Evolutionary conservation across 2,888 invertebrate species (phyloP), one percentile per base, ranked within the genome.

Genomic region (Geotrupes spiniger): DNA sequence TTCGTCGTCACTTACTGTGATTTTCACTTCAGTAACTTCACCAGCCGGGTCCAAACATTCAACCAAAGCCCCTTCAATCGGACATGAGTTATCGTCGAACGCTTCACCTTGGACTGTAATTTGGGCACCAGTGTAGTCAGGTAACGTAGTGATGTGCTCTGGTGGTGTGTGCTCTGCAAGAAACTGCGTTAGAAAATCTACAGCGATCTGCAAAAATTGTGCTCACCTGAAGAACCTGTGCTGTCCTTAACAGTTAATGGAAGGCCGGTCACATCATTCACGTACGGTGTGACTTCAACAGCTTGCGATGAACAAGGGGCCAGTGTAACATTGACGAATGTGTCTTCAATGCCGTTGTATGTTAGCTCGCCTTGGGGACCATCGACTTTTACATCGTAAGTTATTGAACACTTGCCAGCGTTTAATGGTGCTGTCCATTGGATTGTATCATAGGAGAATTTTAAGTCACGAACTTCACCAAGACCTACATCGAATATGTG

Each of bases 71-170:
- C 37, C 14, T 9, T 36, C 15, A 12, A 48, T 21, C 2, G 37
- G 17, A 11, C 48, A 48, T 4, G 31, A 1, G n/a, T 48, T 48
- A n/a, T 42, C 26, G 3, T 6, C 12, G 4, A 28, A 11, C n/a
- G 11, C 10, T 37, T 48, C 38, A 2, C 29, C 48, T 38, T 39
- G 38, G n/a, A 48, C 16, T 10, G 38, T 43, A 5, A 48, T 15
- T 5, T 9, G 6, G 5, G 43, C 48, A 5, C 27, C 10, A 14
- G 38, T 48, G 17, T 43, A 39, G n/a, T 15, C 25, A 1, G 48
- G 48, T 1, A 21, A 12, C 2, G 42, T 48, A 5, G 14, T 10
- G 6, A 48, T 16, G 9, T 42, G 42, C 6, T 28, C 27, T 1
- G 48, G 48, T 9, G 42, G 29, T n/a, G 26, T n/a, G 11, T 33